phyloP scores from a whole-genome alignment of 1,140 invertebrate genomes.

The Trachymyrmex septentrionalis region DNA sequence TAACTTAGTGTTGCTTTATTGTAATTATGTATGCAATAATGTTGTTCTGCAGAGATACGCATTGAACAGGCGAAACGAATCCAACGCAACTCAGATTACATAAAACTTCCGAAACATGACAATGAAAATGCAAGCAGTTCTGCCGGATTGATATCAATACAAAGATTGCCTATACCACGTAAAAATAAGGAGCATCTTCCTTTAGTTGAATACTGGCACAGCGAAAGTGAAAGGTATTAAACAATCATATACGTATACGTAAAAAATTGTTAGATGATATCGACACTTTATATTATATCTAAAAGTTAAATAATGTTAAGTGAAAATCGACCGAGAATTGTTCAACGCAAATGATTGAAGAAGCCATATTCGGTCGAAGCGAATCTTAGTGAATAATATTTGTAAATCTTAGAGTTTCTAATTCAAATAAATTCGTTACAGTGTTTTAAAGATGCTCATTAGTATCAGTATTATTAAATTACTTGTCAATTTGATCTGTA shows the following conservation, averaged over 20 bases:
- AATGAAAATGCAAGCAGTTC: conserved; percentile 78
- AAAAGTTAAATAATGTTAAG: not conserved
- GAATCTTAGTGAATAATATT: no score
- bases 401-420: no score
- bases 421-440: no score
- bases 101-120: conserved; percentile 85
- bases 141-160: conserved; percentile 87
- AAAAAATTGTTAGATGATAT: conserved; percentile 13
- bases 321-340: no score
- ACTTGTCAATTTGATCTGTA: no score
- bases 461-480: no score
- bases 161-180: conserved; percentile 88
- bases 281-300: conserved; percentile 5
- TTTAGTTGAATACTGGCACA: conserved; percentile 87
- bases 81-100: conserved; percentile 87
- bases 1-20: conserved; percentile 61
- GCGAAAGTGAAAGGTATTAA: conserved; percentile 83
- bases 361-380: no score
- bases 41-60: conserved; percentile 84
- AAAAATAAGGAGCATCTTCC: conserved; percentile 88
- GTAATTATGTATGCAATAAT: conserved; percentile 55
- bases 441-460: no score
- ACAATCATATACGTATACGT: not conserved
- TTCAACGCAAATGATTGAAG: no score
- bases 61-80: conserved; percentile 88